Percentiles rank a stretch among this genome's conserved stretches.
phyloP scores from a whole-genome alignment of 2,113 vertebrate species.

The Atherinomorus stipes region DNA sequence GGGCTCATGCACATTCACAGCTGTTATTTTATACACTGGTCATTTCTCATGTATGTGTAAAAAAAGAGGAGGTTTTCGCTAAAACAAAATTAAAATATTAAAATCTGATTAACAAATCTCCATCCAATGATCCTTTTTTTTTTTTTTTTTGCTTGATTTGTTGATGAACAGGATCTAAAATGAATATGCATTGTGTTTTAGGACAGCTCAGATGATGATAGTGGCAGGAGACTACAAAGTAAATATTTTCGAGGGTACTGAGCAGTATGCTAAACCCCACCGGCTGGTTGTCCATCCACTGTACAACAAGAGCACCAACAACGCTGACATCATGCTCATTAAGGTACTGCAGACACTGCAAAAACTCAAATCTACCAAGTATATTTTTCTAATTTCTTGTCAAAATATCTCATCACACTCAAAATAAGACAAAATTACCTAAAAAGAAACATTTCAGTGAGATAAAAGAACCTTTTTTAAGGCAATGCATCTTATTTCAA shows the following conservation, averaged over 20 bases:
- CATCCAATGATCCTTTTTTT: not conserved
- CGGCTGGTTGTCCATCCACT: conserved; percentile 79
- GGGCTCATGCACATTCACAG: conserved; percentile 4
- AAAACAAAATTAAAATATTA: not conserved
- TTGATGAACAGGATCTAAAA: conserved; percentile 12
- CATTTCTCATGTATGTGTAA: not conserved
- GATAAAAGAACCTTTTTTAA: no score
- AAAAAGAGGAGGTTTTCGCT: not conserved
- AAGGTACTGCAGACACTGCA: conserved; percentile 82
- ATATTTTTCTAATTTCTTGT: no score
- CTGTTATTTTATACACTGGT: conserved; percentile 32
- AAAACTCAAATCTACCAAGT: no score
- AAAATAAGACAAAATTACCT: no score
- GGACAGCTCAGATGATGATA: conserved; percentile 79
- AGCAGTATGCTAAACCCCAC: conserved; percentile 80
- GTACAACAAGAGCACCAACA: conserved; percentile 81
- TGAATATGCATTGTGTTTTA: conserved; percentile 45
- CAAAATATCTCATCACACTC: no score
- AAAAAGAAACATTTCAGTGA: no score
- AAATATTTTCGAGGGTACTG: conserved; percentile 79
- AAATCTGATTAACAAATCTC: not conserved
- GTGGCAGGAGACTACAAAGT: conserved; percentile 83
- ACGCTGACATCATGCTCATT: conserved; percentile 86
- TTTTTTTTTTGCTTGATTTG: not conserved
- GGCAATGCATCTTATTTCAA: no score